A percentile compares a stretch with the other conserved stretches of the same genome.
Evolutionary conservation across 2,113 vertebrate species (phyloP).

Genomic region (Lepidothrix coronata): DNA sequence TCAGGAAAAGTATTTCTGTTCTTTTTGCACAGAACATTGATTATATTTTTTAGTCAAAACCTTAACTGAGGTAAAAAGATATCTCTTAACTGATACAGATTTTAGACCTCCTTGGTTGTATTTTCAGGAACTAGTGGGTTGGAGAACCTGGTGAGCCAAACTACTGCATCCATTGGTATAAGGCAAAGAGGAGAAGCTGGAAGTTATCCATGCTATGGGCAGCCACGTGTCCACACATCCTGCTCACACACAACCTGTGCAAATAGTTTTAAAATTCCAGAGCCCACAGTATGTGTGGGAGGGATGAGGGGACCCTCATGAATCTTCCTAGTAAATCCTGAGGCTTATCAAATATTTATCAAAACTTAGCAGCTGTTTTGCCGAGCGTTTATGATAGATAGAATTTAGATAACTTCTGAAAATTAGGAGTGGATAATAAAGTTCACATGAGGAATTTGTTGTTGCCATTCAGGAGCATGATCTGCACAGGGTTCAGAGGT

Average conservation of each 20-base stretch:
- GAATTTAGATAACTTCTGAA: neutral
- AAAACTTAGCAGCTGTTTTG: neutral
- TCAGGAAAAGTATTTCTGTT: neutral
- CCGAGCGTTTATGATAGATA: neutral
- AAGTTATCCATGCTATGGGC: neutral
- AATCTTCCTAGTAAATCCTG: conserved; percentile 42
- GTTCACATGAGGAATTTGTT: neutral
- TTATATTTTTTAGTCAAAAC: neutral
- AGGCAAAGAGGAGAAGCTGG: neutral
- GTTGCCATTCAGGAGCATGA: neutral
- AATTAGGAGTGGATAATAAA: neutral
- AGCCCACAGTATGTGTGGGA: neutral
- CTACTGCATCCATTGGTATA: neutral
- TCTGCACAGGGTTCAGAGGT: neutral
- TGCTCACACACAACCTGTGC: conserved; percentile 11
- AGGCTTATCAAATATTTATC: neutral
- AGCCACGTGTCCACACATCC: neutral
- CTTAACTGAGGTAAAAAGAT: neutral
- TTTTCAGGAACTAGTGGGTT: neutral
- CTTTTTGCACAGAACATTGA: neutral
- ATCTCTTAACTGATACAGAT: neutral
- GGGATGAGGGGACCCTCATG: neutral
- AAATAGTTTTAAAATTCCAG: conserved; percentile 47
- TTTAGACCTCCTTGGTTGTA: neutral
- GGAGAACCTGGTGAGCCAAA: neutral